These are phyloP conservation scores for Aethina tumida DNA, from an alignment of 1,140 invertebrate species.

Conservation along the genomic window DNA sequence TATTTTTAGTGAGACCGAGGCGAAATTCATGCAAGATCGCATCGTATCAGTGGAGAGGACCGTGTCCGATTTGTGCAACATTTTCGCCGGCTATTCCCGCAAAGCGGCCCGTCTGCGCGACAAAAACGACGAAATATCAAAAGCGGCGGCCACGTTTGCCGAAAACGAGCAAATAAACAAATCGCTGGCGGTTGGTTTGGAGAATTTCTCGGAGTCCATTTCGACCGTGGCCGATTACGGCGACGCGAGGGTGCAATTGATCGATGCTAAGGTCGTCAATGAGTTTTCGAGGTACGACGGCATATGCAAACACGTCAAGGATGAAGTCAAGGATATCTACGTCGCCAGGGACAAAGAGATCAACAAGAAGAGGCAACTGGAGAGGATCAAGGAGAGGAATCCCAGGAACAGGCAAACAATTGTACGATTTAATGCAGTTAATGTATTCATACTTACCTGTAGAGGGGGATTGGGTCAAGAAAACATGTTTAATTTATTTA, in stretches of 20 bases:
- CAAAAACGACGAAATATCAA: conserved; percentile 57
- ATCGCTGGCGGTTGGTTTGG: conserved; percentile 48
- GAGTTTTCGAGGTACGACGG: conserved; percentile 59
- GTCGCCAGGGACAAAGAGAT: conserved; percentile 57
- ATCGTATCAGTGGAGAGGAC: conserved; percentile 57
- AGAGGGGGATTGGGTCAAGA: not conserved
- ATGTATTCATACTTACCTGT: not conserved
- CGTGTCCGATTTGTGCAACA: conserved; percentile 54
- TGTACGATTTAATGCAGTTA: conserved; percentile 38
- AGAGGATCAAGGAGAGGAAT: conserved; percentile 52
- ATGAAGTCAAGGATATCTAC: conserved; percentile 62
- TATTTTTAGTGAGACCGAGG: conserved; percentile 46
- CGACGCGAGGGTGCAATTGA: conserved; percentile 55
- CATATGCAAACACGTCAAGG: conserved; percentile 60
- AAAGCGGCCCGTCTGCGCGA: conserved; percentile 62
- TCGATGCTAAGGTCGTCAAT: conserved; percentile 56
- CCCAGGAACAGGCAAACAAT: conserved; percentile 58
- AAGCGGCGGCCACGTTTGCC: conserved; percentile 50
- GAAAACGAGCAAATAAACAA: conserved; percentile 60
- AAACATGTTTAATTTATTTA: not conserved
- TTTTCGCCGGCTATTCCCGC: conserved; percentile 53
- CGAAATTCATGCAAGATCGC: conserved; percentile 61
- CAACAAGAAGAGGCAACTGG: conserved; percentile 49
- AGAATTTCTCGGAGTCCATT: conserved; percentile 52
- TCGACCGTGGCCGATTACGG: conserved; percentile 60